Base-by-base conservation (phyloP, 2,797 vertebrate species). In the Gila robusta region DNA sequence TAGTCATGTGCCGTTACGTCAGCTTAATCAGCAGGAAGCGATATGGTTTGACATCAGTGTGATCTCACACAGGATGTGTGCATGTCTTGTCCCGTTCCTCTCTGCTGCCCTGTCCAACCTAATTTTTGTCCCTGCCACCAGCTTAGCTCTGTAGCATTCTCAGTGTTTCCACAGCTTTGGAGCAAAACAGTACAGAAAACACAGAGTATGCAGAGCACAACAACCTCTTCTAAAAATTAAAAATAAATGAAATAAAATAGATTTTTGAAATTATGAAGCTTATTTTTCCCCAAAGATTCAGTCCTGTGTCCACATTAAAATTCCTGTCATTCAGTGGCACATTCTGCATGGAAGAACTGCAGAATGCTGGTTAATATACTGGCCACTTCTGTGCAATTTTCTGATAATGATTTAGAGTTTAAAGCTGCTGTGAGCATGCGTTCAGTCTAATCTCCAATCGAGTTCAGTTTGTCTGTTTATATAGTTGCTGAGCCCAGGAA, bases 11-110 rank as follows among this genome's bases (percentile, higher is more conserved):
- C 62, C 54, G 4, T 79, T 78, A 74, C 49, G 17, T 72, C 79
- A 73, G 67, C 72, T 54, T 82, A 83, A 87, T 80, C 84, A 81
- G 64, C 69, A 85, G 84, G 83, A 80, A 81, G 62, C 79, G 47
- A 90, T 89, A 88, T 70, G 73, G 79, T 85, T 66, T 76, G 90
- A 84, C 89, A 91, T 86, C 72, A 81, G 86, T 86, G 71, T 88
- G 87, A 86, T 87, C 85, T 87, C 52, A 74, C 76, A 72, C 81
- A 70, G 77, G 85, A 87, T 70, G 72, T 84, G 80, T 49, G 69
- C 73, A 32, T 72, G 80, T 54, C 79, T 62, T 76, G 52, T 81
- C 74, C 62, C 17, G 26, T 41, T 81, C 67, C 59, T 47, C 44
- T 81, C 70, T 67, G 56, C 41, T 32, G 84, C 39, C 79, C 77